Conservation (phyloP, 1,140 invertebrate genomes). For the Formica selysi region DNA sequence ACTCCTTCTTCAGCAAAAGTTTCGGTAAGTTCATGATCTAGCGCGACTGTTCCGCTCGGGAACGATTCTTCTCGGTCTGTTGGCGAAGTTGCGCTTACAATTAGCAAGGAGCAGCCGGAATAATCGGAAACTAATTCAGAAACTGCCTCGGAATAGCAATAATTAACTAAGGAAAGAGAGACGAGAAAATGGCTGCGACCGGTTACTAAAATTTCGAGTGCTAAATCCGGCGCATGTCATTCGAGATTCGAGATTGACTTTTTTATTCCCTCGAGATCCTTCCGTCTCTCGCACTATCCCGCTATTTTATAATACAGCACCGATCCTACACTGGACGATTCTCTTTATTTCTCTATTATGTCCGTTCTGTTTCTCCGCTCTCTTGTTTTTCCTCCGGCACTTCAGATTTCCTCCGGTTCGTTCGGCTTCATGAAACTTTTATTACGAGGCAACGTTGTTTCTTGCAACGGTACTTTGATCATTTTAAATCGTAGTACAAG, state of each 20-base stretch:
- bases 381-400: slow-evolving; percentile 53
- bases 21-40: slow-evolving; percentile 67
- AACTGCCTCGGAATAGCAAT: slow-evolving; percentile 50
- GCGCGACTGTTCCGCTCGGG: slow-evolving; percentile 43
- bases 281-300: neutral
- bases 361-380: slow-evolving; percentile 38
- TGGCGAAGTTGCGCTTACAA: slow-evolving; percentile 57
- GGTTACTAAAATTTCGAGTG: slow-evolving; percentile 21
- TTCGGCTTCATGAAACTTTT: slow-evolving; percentile 64
- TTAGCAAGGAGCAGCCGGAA: slow-evolving; percentile 59
- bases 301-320: slow-evolving; percentile 52
- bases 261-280: neutral
- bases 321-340: slow-evolving; percentile 38
- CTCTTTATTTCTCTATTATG: slow-evolving; percentile 63
- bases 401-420: slow-evolving; percentile 55
- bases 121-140: slow-evolving; percentile 62
- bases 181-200: slow-evolving; percentile 2
- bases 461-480: slow-evolving; percentile 58
- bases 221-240: slow-evolving; percentile 37
- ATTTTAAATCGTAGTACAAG: slow-evolving; percentile 57
- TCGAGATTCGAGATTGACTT: slow-evolving; percentile 3
- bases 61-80: slow-evolving; percentile 59
- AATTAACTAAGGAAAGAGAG: slow-evolving; percentile 31
- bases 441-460: slow-evolving; percentile 56
- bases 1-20: slow-evolving; percentile 54